Base-by-base conservation (phyloP, 2,113 vertebrate species). In the Origma solitaria region DNA sequence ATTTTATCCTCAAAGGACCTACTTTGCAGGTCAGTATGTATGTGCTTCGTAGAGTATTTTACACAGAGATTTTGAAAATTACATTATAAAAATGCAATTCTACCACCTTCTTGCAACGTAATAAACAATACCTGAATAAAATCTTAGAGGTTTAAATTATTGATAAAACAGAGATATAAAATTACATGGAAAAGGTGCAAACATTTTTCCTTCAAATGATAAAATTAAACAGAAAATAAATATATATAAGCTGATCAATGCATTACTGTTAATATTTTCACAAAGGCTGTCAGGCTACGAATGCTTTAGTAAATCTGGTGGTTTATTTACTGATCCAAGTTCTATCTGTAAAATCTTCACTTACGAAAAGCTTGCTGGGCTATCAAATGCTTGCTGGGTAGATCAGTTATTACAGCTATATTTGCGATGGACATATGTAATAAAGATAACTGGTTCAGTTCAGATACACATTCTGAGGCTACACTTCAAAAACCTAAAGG, bases 281-380 rank as follows among this genome's bases (percentile, higher is more conserved):
- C 20, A 91, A 66, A 85, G 42, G 44, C 53, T 70, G 35, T 54
- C 66, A 69, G 37, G 56, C 56, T 53, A 72, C 31, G 50, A 70
- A 79, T 71, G 22, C 27, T 95, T 90, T 92, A 97, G 97, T 85
- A 92, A 91, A 88, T 65, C 73, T 82, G n/a, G 38, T 95, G 70
- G 81, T 95, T 95, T 94, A 94, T 96, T 95, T 97, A 92, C 57
- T 90, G 86, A 82, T 88, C 53, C 68, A 91, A 76, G 78, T 82
- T 50, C 82, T 97, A 61, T 70, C 89, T 75, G 49, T 89, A 94
- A 96, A 68, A 92, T 97, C 93, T 96, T 94, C 66, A 94, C 61
- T 97, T 96, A 88, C 24, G 14, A 53, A 90, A 90, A 81, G 83
- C 58, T 12, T 38, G 25, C 47, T 60, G 31, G 27, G 49, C 70